Percentiles rank a stretch among this genome's conserved stretches.
Conservation (phyloP, 2,113 vertebrate species). For the Edolisoma coerulescens region DNA sequence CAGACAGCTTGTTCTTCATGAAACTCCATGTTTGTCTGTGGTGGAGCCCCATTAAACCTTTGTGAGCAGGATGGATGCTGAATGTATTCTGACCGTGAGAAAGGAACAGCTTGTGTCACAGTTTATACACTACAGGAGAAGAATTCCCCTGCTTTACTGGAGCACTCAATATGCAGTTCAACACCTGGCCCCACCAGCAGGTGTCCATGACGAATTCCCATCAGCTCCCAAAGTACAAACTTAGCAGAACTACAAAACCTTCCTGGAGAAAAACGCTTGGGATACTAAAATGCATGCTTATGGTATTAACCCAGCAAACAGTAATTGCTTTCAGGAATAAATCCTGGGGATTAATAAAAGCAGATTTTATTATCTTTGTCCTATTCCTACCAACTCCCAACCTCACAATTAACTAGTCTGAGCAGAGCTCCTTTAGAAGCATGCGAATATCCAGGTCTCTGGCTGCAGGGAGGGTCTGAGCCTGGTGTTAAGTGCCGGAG, state of each 20-base stretch:
- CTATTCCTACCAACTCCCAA: not conserved
- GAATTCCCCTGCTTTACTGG: not conserved
- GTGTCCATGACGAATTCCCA: not conserved
- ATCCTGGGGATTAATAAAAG: not conserved
- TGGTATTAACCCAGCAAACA: not conserved
- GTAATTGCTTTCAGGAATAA: not conserved
- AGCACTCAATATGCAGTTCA: not conserved
- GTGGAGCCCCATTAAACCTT: conserved; percentile 61
- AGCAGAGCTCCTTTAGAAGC: not conserved
- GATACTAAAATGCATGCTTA: not conserved
- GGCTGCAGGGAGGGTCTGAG: not conserved
- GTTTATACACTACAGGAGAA: not conserved
- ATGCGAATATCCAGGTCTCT: accelerated
- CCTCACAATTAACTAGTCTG: not conserved
- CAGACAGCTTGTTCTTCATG: conserved; percentile 41
- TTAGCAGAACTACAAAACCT: not conserved
- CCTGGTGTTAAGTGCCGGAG: not conserved
- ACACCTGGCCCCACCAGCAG: not conserved
- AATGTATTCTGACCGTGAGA: conserved; percentile 43
- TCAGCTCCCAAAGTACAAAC: not conserved
- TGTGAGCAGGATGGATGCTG: conserved; percentile 51
- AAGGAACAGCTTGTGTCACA: not conserved
- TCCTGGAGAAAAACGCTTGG: not conserved
- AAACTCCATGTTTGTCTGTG: conserved; percentile 49
- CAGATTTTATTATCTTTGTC: not conserved